phyloP scores from a whole-genome alignment of 2,888 invertebrate species.

The Drosophila mayaguana region DNA sequence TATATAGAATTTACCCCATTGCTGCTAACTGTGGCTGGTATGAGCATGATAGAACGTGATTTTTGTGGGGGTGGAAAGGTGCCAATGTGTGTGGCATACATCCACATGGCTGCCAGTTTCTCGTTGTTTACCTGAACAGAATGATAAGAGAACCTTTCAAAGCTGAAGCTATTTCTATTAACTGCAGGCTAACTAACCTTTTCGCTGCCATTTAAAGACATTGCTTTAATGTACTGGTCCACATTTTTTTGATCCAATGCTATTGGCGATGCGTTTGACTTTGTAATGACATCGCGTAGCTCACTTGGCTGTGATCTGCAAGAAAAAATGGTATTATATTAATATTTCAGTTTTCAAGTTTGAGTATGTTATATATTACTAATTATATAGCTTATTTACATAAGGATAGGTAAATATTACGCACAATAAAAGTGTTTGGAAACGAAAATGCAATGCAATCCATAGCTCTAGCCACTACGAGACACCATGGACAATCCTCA shows the following conservation, averaged over 20 bases:
- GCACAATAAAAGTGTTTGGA: no score
- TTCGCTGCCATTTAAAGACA: constrained; percentile 79
- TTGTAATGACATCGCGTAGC: constrained; percentile 76
- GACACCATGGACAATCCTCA: no score
- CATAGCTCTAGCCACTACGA: no score
- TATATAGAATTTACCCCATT: constrained; percentile 63
- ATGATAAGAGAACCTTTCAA: not conserved
- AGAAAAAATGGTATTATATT: not conserved
- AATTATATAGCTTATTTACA: not conserved
- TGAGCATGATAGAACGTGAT: constrained; percentile 81
- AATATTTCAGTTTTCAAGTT: not conserved
- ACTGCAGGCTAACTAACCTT: constrained; percentile 66
- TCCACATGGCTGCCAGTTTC: constrained; percentile 83
- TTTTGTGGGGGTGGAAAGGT: constrained; percentile 52
- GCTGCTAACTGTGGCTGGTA: constrained; percentile 80
- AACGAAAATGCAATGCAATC: no score
- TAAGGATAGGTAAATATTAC: no score
- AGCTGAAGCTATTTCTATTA: not conserved
- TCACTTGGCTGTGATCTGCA: constrained; percentile 67
- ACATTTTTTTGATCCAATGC: constrained; percentile 82
- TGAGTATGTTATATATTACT: not conserved
- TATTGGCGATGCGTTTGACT: constrained; percentile 68
- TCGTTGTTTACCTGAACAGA: constrained; percentile 70
- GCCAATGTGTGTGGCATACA: constrained; percentile 80
- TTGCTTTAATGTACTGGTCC: constrained; percentile 84